phyloP scores from a whole-genome alignment of 2,113 vertebrate species.

The Spermophilus dauricus region DNA sequence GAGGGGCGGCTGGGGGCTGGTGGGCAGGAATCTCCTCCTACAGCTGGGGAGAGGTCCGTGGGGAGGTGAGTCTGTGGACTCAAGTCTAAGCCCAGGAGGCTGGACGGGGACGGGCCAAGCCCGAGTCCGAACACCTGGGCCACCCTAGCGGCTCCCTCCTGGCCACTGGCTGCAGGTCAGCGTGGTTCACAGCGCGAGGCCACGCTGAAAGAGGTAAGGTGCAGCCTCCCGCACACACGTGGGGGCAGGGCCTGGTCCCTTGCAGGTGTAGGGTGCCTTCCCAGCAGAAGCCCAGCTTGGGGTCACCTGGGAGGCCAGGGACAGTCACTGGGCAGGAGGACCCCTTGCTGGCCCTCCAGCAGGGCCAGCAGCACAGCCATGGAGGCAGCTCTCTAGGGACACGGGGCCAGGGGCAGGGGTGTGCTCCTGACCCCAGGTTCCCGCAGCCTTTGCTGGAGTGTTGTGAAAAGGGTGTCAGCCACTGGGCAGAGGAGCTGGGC shows the following conservation, averaged over 20 bases:
- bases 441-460: not conserved
- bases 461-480: no score
- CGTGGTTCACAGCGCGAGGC: not conserved
- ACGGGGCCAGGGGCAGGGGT: not conserved
- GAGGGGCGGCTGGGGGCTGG: not conserved
- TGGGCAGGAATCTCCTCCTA: not conserved
- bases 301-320: not conserved
- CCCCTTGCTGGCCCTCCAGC: not conserved
- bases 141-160: not conserved
- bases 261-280: not conserved
- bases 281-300: no score
- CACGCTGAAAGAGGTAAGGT: not conserved
- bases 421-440: no score
- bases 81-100: not conserved
- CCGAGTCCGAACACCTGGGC: not conserved
- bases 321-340: not conserved
- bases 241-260: not conserved
- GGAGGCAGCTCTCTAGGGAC: not conserved
- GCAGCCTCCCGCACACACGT: fast-evolving
- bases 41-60: no score
- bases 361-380: not conserved
- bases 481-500: no score
- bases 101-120: not conserved
- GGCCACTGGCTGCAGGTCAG: not conserved
- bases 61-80: fast-evolving